Evolutionary conservation across 1,140 invertebrate genomes (phyloP).

Genomic region (Pararge aegeria): DNA sequence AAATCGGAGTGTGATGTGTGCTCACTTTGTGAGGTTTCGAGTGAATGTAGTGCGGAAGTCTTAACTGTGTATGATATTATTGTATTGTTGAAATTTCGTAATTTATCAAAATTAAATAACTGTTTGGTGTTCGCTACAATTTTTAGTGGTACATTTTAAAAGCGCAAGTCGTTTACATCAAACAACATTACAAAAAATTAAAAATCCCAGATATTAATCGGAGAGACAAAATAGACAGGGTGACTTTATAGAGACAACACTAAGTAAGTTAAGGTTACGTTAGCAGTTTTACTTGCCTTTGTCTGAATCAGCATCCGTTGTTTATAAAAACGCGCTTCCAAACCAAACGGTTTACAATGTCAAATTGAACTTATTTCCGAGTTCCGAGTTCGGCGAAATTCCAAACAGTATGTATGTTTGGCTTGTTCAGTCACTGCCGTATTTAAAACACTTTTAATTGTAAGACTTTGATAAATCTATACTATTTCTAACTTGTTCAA

Average conservation of each 20-base stretch:
- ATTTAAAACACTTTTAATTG: constrained; percentile 60
- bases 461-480: constrained; percentile 77
- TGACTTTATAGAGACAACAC: not conserved
- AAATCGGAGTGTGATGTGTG: constrained; percentile 58
- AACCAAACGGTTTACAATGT: not conserved
- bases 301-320: not conserved
- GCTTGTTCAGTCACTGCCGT: constrained; percentile 76
- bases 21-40: constrained; percentile 60
- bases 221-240: not conserved
- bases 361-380: not conserved
- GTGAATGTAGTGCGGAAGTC: constrained; percentile 58
- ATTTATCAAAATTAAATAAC: constrained; percentile 25
- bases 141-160: constrained; percentile 7
- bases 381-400: constrained; percentile 15
- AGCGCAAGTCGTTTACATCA: not conserved
- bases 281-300: not conserved
- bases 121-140: constrained; percentile 16
- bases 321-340: constrained; percentile 8
- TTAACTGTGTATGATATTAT: constrained; percentile 59
- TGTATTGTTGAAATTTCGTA: constrained; percentile 44
- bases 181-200: too few species aligned
- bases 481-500: constrained; percentile 78
- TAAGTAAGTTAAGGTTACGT: not conserved
- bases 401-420: constrained; percentile 45
- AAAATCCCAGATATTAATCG: too few species aligned